Evolutionary conservation across 2,888 invertebrate species (phyloP), one percentile per base, ranked within the genome.

Genomic region (Bellardia pandia): DNA sequence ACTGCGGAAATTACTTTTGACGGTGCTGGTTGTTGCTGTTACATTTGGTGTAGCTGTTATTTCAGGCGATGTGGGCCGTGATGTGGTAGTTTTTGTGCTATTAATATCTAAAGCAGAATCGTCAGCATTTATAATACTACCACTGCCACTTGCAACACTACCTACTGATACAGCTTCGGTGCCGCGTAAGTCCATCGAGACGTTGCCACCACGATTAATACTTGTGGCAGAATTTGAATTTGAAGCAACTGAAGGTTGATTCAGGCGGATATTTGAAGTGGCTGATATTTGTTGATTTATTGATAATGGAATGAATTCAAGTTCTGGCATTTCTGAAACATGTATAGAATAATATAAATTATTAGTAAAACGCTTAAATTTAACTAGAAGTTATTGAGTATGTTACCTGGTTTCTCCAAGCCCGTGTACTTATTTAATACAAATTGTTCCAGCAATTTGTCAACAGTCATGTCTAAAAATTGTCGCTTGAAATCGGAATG

Each of bases 371-470:
- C 16, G 7, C 4, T 58, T 56, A 16, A 30, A 33, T 11, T 30
- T 58, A 48, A 62, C 30, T 56, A 84, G 1, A 23, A 16, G 9
- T 56, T 23, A 23, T 23, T 23, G 8, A 1, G 53, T 30, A 56
- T 23, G 23, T 94, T 95, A 96, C 98, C 97, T 94, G 99, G 99
- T 94, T 97, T 98, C 92, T 98, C 98, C 89, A 96, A 95, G 89
- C 99, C 98, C 88, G 98, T 99, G 90, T 97, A 97, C 94, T 99
- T 99, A 90, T 96, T 96, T 91, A 97, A 95, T 78, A 99, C 97
- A 94, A 99, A 98, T 93, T 97, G 97, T 92, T 98, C 97, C 89
- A 99, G 94, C 78, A 99, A 94, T 93, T 98, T 98, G 91, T 99
- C 98, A 53, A 99, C 97, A 66, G 98, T 98, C 95, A 98, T 95